Percentiles rank a stretch among this genome's conserved stretches.
Conservation (phyloP, 2,888 invertebrate species). For the Cecidostiba fungosa region DNA sequence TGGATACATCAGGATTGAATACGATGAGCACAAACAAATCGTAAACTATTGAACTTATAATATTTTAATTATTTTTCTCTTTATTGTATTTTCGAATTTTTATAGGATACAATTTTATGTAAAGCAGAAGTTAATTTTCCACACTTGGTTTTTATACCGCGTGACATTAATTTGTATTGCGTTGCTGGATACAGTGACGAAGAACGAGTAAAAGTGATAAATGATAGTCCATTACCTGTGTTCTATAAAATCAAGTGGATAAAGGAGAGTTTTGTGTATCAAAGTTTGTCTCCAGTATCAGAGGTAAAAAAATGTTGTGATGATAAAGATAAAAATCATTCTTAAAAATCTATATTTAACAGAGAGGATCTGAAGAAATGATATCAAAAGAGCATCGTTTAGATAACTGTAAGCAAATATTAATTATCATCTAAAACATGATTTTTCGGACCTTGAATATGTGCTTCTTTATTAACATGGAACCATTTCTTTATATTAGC, state of each 20-base stretch:
- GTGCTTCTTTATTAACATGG: not conserved
- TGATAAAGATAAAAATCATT: not conserved
- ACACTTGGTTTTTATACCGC: conserved; percentile 83
- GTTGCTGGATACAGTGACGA: conserved; percentile 81
- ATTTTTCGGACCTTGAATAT: not conserved
- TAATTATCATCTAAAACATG: not conserved
- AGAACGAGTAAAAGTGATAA: conserved; percentile 81
- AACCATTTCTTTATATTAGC: not conserved
- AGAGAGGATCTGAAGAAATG: conserved; percentile 30
- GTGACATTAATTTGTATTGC: conserved; percentile 84
- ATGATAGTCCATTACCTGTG: conserved; percentile 82
- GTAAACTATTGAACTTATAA: conserved; percentile 69
- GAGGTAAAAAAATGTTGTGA: conserved; percentile 28
- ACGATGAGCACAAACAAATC: conserved; percentile 78
- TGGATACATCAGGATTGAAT: conserved; percentile 75
- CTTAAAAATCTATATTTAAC: not conserved
- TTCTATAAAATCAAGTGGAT: conserved; percentile 79
- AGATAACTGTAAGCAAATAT: conserved; percentile 7
- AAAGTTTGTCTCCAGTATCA: conserved; percentile 8
- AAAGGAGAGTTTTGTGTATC: conserved; percentile 58
- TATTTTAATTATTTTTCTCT: not conserved
- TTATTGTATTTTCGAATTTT: not conserved
- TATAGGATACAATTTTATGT: conserved; percentile 84
- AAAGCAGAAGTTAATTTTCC: conserved; percentile 86
- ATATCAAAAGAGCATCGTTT: not conserved